Conservation (phyloP, 1,140 invertebrate species). For the Zeugodacus cucurbitae region DNA sequence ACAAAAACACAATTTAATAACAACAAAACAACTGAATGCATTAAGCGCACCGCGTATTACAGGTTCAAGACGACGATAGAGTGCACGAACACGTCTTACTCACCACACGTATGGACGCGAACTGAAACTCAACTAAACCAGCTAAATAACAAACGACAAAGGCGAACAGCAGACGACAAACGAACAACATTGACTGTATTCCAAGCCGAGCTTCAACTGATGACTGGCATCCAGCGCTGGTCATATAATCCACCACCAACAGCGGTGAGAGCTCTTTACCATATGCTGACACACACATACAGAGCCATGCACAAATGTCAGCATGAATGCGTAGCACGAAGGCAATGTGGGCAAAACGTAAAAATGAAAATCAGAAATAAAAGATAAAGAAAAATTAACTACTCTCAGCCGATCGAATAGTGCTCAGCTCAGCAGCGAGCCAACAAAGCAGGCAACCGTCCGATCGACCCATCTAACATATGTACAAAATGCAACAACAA, state of each 20-base stretch:
- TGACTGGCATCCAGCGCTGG: background rate
- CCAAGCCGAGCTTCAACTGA: background rate
- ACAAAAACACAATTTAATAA: background rate
- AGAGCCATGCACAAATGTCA: background rate
- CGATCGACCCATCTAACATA: background rate
- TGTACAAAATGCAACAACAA: background rate
- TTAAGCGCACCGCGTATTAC: background rate
- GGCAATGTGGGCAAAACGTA: background rate
- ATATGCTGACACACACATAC: background rate
- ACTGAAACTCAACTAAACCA: slow-evolving; percentile 13
- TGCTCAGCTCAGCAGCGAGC: background rate
- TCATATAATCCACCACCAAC: slow-evolving; percentile 1
- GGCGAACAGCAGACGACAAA: background rate
- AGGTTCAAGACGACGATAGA: background rate
- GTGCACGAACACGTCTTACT: slow-evolving; percentile 20
- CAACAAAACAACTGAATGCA: background rate
- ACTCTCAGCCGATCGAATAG: slow-evolving; percentile 5
- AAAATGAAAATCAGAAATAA: background rate
- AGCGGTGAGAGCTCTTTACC: background rate
- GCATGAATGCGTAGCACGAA: background rate
- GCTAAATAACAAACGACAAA: background rate
- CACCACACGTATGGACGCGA: slow-evolving; percentile 20
- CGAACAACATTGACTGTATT: background rate
- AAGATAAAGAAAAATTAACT: slow-evolving; percentile 18
- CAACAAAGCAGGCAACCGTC: background rate